These are phyloP conservation scores for Eolophus roseicapilla DNA, from an alignment of 2,113 vertebrate species.

Conservation along the genomic window DNA sequence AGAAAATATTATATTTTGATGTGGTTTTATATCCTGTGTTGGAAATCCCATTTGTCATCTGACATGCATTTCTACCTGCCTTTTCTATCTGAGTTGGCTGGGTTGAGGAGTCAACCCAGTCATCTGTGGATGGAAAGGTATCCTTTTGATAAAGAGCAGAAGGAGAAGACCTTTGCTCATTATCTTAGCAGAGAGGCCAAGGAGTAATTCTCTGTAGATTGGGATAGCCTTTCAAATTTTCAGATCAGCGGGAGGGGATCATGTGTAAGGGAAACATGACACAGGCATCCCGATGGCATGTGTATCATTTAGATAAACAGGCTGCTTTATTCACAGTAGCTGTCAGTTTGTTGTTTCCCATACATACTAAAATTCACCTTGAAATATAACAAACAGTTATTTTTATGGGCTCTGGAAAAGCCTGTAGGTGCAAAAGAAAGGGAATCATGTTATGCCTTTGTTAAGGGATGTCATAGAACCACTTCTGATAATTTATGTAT, in stretches of 20 bases:
- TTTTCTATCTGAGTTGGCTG: not conserved
- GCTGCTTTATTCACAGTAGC: not conserved
- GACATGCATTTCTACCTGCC: accelerated
- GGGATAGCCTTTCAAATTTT: not conserved
- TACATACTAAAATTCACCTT: not conserved
- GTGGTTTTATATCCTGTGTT: not conserved
- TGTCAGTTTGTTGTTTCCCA: not conserved
- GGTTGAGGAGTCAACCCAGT: not conserved
- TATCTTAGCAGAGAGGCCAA: not conserved
- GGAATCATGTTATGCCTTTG: not conserved
- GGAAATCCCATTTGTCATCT: not conserved
- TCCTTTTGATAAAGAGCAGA: not conserved
- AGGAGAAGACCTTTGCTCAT: not conserved
- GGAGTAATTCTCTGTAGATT: not conserved
- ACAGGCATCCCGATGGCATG: not conserved
- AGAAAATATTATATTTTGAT: not conserved
- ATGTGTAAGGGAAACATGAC: not conserved
- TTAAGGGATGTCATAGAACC: not conserved
- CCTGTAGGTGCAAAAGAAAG: not conserved
- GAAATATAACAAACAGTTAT: not conserved
- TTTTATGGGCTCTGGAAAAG: not conserved
- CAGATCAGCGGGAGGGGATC: not conserved
- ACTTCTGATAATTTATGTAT: not conserved
- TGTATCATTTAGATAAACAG: not conserved
- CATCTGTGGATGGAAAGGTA: not conserved